Percentiles rank a stretch among this genome's conserved stretches.
Conservation (phyloP, 1,140 invertebrate species). For the Rhopalosiphum padi region DNA sequence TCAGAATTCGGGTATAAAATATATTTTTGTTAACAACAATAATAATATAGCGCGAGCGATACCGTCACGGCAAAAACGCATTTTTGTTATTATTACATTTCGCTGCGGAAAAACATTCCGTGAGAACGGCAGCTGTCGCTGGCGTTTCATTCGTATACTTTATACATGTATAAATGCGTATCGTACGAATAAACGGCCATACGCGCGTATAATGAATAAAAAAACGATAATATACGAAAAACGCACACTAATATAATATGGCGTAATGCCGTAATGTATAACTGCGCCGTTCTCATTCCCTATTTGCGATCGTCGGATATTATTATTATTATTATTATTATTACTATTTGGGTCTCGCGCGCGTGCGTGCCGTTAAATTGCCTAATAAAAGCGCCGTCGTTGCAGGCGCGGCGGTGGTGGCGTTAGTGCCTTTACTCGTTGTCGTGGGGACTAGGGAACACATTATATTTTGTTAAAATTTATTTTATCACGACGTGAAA, state of each 20-base stretch:
- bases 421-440: not conserved
- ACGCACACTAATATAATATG: not conserved
- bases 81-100: constrained; percentile 30
- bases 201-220: constrained; percentile 8
- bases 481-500: not conserved
- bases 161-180: not conserved
- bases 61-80: not conserved
- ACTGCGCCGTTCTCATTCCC: not conserved
- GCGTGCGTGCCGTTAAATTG: constrained; percentile 37
- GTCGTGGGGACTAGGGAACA: not conserved
- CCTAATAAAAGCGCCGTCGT: constrained; percentile 37
- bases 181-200: not conserved
- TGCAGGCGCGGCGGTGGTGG: not conserved
- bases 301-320: not conserved
- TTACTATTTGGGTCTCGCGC: not conserved
- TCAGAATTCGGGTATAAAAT: not conserved
- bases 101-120: not conserved
- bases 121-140: constrained; percentile 20
- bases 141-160: not conserved
- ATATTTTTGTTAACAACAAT: not conserved
- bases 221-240: constrained; percentile 36
- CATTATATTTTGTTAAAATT: not conserved
- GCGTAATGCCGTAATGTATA: not conserved
- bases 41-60: not conserved
- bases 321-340: not conserved